Evolutionary conservation across 2,797 vertebrate genomes (phyloP).

Genomic region (Pyrocephalus nanus): DNA sequence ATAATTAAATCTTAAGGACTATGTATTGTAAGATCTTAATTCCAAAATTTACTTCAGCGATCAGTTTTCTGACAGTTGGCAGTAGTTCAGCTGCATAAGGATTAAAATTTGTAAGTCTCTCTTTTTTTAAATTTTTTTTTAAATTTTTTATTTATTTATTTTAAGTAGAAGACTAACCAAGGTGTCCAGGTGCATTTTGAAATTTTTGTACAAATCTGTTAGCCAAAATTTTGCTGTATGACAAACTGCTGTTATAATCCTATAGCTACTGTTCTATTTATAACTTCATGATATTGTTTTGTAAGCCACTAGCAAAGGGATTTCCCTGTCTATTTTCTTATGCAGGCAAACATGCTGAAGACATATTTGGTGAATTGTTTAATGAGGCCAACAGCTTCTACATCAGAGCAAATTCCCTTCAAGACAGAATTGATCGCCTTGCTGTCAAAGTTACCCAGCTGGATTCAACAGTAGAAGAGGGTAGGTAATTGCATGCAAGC

Average conservation of each 20-base stretch:
- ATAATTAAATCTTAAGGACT: neutral
- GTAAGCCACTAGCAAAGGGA: neutral
- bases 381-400: conserved; percentile 97
- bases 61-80: neutral
- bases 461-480: conserved; percentile 98
- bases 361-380: conserved; percentile 98
- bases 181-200: neutral
- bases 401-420: conserved; percentile 95
- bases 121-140: neutral
- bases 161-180: neutral
- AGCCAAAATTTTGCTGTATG: neutral
- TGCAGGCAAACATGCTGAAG: conserved; percentile 97
- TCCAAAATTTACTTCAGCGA: neutral
- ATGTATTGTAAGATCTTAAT: neutral
- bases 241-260: neutral
- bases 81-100: neutral
- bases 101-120: neutral
- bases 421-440: conserved; percentile 96
- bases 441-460: conserved; percentile 99
- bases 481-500: conserved; percentile 79
- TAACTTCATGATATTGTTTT: neutral
- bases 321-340: conserved; percentile 41
- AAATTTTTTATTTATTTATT: neutral
- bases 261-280: neutral
- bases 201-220: neutral